phyloP scores from a whole-genome alignment of 1,140 invertebrate genomes.

The Pomacea maculata region DNA sequence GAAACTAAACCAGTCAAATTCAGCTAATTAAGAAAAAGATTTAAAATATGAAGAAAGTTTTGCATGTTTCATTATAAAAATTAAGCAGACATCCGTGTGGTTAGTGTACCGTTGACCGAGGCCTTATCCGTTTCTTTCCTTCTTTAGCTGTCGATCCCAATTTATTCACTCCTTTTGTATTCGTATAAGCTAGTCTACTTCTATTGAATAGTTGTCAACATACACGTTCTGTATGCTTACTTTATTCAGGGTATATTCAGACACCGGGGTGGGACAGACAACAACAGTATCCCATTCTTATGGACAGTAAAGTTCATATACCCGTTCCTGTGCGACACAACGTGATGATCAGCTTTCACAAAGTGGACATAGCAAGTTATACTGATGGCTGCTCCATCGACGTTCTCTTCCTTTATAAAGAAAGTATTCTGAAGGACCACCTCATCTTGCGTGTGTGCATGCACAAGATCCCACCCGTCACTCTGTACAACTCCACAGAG shows the following conservation, averaged over 20 bases:
- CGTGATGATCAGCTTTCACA: slow-evolving; percentile 1
- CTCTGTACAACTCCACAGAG: neutral
- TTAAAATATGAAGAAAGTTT: too few species aligned
- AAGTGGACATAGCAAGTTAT: neutral
- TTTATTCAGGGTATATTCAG: neutral
- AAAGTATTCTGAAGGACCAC: neutral
- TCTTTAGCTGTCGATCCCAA: neutral
- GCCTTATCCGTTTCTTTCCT: neutral
- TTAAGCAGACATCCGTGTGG: neutral
- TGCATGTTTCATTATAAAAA: neutral
- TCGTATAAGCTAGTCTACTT: neutral
- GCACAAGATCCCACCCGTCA: neutral
- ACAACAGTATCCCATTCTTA: too few species aligned
- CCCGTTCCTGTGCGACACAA: neutral
- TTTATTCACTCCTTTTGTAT: neutral
- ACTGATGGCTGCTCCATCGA: neutral
- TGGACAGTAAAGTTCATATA: neutral
- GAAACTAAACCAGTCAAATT: too few species aligned
- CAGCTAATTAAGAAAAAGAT: too few species aligned
- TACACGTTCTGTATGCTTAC: too few species aligned
- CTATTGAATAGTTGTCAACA: neutral
- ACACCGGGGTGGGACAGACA: neutral
- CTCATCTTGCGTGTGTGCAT: neutral
- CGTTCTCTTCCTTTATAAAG: neutral
- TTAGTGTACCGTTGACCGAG: too few species aligned